Conservation (phyloP, 2,797 vertebrate species). For the Chanos chanos region DNA sequence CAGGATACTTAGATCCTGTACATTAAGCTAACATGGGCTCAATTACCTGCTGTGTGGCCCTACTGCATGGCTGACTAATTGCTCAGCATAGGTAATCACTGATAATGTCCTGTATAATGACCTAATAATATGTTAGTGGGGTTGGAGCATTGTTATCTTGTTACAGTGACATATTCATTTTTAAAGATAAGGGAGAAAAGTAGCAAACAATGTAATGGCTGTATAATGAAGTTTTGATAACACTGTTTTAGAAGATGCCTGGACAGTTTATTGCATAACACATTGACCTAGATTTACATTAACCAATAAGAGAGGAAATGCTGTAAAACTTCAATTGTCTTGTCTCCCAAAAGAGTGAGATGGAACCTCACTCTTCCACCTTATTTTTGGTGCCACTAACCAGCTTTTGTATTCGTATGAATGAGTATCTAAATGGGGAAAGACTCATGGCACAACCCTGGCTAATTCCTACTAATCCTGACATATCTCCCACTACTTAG, state of each 20-base stretch:
- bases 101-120: constrained; percentile 27
- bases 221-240: too few species aligned
- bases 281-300: too few species aligned
- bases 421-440: constrained; percentile 72
- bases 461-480: constrained; percentile 74
- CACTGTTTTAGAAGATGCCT: too few species aligned
- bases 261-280: too few species aligned
- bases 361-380: constrained; percentile 7
- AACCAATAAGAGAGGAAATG: too few species aligned
- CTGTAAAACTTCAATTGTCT: too few species aligned
- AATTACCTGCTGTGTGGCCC: constrained; percentile 41
- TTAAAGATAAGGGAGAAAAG: neutral
- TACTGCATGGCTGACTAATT: constrained; percentile 47
- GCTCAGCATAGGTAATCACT: constrained; percentile 37
- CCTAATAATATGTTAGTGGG: neutral
- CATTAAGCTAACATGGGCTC: constrained; percentile 45
- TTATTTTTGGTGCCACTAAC: constrained; percentile 42
- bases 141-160: constrained; percentile 23
- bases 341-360: neutral
- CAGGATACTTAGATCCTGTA: constrained; percentile 44
- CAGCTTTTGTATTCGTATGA: constrained; percentile 65
- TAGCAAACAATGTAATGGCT: neutral
- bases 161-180: constrained; percentile 15
- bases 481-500: constrained; percentile 58
- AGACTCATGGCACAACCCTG: constrained; percentile 62